phyloP scores from a whole-genome alignment of 1,140 invertebrate species.

The Capitella teleta region DNA sequence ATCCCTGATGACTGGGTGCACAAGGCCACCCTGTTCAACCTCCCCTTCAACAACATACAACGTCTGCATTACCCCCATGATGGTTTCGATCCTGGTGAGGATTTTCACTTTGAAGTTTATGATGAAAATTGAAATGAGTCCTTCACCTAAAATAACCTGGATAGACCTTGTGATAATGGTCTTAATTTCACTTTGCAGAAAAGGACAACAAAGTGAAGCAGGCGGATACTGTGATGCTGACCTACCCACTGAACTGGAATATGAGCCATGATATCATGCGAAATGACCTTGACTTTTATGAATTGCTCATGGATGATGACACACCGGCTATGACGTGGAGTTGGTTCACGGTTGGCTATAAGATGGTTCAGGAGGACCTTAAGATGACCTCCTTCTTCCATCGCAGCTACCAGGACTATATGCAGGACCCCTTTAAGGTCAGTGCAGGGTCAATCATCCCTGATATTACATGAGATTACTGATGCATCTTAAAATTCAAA shows the following conservation, averaged over 20 bases:
- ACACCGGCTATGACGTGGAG: constrained; percentile 8
- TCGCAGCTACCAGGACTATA: constrained; percentile 11
- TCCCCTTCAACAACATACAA: constrained; percentile 13
- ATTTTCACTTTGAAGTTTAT: no score
- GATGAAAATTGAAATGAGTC: no score
- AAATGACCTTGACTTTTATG: constrained; percentile 9
- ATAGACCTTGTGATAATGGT: no score
- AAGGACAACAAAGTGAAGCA: constrained; percentile 1
- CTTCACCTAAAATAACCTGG: no score
- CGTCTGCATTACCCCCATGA: constrained; percentile 7
- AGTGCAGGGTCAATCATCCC: background rate
- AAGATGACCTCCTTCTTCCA: constrained; percentile 6
- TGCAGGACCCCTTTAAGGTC: constrained; percentile 12
- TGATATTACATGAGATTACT: no score
- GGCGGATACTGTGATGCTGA: constrained; percentile 11
- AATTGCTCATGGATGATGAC: background rate
- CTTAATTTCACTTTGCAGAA: no score
- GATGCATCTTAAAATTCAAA: no score
- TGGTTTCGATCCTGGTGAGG: constrained; percentile 9
- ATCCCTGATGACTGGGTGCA: constrained; percentile 9
- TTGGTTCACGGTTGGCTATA: constrained; percentile 10
- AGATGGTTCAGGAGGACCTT: constrained; percentile 4
- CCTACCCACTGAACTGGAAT: constrained; percentile 11
- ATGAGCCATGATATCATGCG: constrained; percentile 9
- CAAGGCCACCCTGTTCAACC: constrained; percentile 9